Conservation (phyloP, 2,888 invertebrate species). For the Monoplex corrugatus region DNA sequence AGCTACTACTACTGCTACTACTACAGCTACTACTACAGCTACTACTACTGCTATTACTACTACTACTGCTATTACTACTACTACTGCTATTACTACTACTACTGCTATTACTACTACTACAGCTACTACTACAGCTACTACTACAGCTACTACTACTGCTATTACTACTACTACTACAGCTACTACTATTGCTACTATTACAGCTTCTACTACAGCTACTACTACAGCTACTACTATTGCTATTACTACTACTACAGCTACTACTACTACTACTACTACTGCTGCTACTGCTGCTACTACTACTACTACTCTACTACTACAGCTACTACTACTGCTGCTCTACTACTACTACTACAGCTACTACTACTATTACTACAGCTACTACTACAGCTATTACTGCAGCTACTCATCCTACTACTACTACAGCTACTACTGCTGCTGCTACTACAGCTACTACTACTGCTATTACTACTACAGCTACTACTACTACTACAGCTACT, state of each 20-base stretch:
- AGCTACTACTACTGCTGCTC: neutral
- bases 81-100: neutral
- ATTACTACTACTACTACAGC: slow-evolving; percentile 20
- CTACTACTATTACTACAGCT: too few relatives aligned
- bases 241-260: slow-evolving; percentile 36
- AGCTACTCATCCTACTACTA: too few relatives aligned
- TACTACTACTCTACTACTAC: too few relatives aligned
- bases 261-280: neutral
- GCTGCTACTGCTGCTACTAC: neutral
- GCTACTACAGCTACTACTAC: too few relatives aligned
- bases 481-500: too few relatives aligned
- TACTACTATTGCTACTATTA: slow-evolving; percentile 33
- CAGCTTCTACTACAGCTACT: slow-evolving; percentile 34
- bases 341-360: too few relatives aligned
- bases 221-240: slow-evolving; percentile 36
- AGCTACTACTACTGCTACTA: neutral
- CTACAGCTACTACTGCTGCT: too few relatives aligned
- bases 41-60: neutral
- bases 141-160: slow-evolving; percentile 22
- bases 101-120: neutral
- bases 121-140: neutral
- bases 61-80: slow-evolving; percentile 7
- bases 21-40: slow-evolving; percentile 22
- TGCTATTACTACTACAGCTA: too few relatives aligned
- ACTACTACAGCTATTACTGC: too few relatives aligned